phyloP scores from a whole-genome alignment of 2,113 vertebrate genomes.

The Procavia capensis region DNA sequence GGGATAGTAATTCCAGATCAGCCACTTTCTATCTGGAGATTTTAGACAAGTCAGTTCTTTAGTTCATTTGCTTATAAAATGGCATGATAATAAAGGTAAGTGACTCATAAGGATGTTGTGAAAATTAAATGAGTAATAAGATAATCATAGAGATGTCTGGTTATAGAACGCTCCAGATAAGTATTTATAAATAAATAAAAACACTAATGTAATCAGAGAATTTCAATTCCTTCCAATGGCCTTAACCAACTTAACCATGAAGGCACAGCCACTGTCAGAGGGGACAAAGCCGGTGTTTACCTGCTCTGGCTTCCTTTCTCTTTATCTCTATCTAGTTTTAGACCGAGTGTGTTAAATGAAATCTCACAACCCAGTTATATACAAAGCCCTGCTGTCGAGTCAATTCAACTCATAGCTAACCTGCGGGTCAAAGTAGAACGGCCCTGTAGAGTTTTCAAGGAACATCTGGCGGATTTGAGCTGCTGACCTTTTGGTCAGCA shows the following conservation, averaged over 20 bases:
- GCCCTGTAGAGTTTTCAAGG: too few species aligned
- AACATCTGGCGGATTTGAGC: too few species aligned
- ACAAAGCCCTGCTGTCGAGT: too few species aligned
- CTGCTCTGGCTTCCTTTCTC: not conserved
- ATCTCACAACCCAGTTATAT: not conserved
- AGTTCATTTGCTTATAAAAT: not conserved
- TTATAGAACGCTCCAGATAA: not conserved
- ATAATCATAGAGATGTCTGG: too few species aligned
- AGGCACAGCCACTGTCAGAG: not conserved
- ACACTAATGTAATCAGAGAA: not conserved
- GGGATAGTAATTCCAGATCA: not conserved
- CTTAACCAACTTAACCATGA: not conserved
- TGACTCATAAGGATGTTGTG: not conserved
- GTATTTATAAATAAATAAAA: conserved; percentile 27
- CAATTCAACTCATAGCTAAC: too few species aligned
- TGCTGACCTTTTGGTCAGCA: too few species aligned
- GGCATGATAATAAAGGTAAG: not conserved
- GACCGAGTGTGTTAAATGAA: not conserved
- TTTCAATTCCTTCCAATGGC: not conserved
- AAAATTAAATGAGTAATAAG: not conserved
- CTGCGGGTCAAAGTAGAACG: too few species aligned
- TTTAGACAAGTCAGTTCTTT: not conserved
- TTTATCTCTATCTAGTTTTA: not conserved
- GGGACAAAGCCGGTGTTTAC: not conserved
- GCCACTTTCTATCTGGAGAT: not conserved